Evolutionary conservation across 2,888 invertebrate species (phyloP), one percentile per base, ranked within the genome.

Genomic region (Geophilus truncorum): DNA sequence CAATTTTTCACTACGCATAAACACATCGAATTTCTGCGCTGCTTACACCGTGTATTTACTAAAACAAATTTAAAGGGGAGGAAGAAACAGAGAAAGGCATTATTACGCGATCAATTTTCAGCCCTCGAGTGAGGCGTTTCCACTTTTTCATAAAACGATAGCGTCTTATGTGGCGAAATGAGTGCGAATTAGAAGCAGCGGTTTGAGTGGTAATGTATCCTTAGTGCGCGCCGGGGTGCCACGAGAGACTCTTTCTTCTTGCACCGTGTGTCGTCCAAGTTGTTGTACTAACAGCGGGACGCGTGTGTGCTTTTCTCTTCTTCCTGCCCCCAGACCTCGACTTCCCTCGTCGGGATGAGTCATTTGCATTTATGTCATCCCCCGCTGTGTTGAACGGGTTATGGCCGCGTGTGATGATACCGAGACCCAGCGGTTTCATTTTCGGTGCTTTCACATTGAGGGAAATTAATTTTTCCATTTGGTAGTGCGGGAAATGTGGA

Each of bases 341-440:
- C 62, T 62, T 62, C 62, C 62, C 62, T 62, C 62, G 7, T 62
- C 3, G 4, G 62, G 62, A 62, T 62, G 62, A 62, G 25, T 62
- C 62, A 62, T 62, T 62, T 62, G 62, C 62, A 62, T 62, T 62
- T 62, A 62, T 62, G 62, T 62, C 62, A 23, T 62, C 62, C 23
- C 62, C 62, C 62, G 62, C 25, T 23, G 62, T 25, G 9, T 7
- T 15, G 7, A 62, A 62, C 62, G 62, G 62, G 62, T 62, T 62
- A 25, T 10, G 18, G 9, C 25, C 3, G 62, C 25, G 7, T 25
- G 7, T 62, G 18, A 21, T 62, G 2, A 23, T 62, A 15, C n/a
- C 45, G 18, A 6, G 45, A 10, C 1, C 1, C 6, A 12, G n/a
- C 15, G 18, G 18, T 45, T 45, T 18, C 32, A 32, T 32, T 32